A percentile compares a stretch with the other conserved stretches of the same genome.
Conservation (phyloP, 2,113 vertebrate species). For the Cercopithecus mona region DNA sequence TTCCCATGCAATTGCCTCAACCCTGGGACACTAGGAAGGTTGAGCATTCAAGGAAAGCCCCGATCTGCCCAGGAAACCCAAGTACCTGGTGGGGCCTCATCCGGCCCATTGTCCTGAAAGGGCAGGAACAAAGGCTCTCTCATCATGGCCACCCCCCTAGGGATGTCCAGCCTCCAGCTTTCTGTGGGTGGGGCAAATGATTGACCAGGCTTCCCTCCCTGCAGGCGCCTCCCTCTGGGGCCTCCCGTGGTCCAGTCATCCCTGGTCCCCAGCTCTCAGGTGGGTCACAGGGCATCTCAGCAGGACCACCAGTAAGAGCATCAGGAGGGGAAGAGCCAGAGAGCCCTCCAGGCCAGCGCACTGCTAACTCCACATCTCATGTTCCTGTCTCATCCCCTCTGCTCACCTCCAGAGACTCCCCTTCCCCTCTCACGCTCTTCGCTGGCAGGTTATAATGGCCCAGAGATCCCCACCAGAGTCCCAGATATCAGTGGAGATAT, state of each 20-base stretch:
- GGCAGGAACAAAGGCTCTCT: not conserved
- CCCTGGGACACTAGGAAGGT: not conserved
- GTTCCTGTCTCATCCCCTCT: not conserved
- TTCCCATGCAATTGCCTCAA: not conserved
- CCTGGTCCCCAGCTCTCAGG: not conserved
- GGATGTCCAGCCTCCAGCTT: not conserved
- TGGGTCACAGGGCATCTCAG: not conserved
- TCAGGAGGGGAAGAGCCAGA: not conserved
- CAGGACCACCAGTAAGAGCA: not conserved
- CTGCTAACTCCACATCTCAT: not conserved
- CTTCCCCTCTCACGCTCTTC: not conserved
- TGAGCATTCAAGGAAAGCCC: slow-evolving; percentile 29
- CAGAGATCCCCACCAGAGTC: not conserved
- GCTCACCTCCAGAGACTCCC: not conserved
- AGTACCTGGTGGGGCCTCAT: slow-evolving; percentile 12
- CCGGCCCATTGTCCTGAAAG: slow-evolving; percentile 56
- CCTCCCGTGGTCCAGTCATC: not conserved
- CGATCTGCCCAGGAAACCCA: slow-evolving; percentile 37
- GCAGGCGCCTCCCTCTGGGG: not conserved
- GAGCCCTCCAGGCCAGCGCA: not conserved
- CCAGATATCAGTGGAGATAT: not conserved
- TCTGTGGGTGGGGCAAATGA: not conserved
- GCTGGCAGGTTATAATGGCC: not conserved
- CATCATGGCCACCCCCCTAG: not conserved
- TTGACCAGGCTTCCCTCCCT: not conserved